Evolutionary conservation across 1,140 invertebrate genomes (phyloP), one percentile per base, ranked within the genome.

Genomic region (Drosophila navojoa): DNA sequence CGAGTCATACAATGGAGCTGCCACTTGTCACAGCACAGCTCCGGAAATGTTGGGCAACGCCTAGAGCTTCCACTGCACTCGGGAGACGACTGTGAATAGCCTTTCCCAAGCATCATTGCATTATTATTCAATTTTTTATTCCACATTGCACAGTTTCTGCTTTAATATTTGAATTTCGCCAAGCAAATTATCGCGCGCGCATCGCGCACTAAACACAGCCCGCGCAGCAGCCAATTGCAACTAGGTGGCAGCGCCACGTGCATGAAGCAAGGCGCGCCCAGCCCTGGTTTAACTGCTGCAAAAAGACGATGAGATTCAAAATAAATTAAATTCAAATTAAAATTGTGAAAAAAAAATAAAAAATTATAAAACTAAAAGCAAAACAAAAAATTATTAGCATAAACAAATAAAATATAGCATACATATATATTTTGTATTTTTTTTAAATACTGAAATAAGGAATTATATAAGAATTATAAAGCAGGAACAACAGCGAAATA

Each of bases 371-470:
- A 38, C 3, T 32, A 9, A 32, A 22, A 22, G 19, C 19, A 22
- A 22, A 2, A 3, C 19, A 22, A 22, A 22, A 22, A 22, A 22
- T 22, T 5, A 29, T 29, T 5, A 5, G 3, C 27, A 6, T 29
- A 29, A 1, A 6, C 1, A 40, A 9, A 11, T 9, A 40, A 42
- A 42, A n/a, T n/a, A n/a, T n/a, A n/a, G n/a, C n/a, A n/a, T n/a
- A n/a, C n/a, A n/a, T n/a, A n/a, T n/a, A n/a, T n/a, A n/a, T n/a
- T 42, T n/a, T n/a, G 27, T n/a, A 40, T 40, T 3, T n/a, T 3
- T 4, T n/a, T 2, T 15, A 15, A n/a, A n/a, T n/a, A 42, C 0
- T 0, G 6, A 40, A n/a, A n/a, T n/a, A 0, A 42, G 1, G 0
- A 6, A 42, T n/a, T 42, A n/a, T 13, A 42, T 4, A 42, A n/a